These are phyloP conservation scores for Hydropotes inermis DNA, from an alignment of 2,113 vertebrate genomes.

Conservation along the genomic window DNA sequence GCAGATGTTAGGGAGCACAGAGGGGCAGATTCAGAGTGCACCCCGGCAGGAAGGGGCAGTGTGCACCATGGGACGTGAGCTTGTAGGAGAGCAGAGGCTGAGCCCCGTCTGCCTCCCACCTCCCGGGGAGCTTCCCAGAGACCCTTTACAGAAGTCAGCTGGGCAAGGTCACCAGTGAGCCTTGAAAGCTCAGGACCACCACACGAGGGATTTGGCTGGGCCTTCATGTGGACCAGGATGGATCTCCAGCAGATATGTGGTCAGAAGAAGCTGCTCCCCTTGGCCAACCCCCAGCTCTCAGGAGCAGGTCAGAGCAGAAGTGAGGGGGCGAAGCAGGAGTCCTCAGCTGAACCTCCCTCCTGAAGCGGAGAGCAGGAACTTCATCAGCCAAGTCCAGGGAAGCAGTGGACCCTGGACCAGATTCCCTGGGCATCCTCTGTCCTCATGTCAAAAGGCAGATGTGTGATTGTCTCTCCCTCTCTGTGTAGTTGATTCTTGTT, in stretches of 20 bases:
- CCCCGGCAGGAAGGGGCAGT: background rate
- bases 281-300: background rate
- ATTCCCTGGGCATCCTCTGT: background rate
- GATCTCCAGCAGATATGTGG: background rate
- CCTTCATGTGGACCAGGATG: background rate
- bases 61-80: background rate
- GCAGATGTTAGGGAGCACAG: background rate
- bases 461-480: background rate
- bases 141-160: background rate
- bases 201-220: background rate
- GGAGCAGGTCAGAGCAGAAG: background rate
- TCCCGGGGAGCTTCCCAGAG: background rate
- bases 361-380: background rate
- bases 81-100: background rate
- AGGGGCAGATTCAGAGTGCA: background rate
- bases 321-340: background rate
- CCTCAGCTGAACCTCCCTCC: background rate
- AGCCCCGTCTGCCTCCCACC: background rate
- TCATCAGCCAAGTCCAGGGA: background rate
- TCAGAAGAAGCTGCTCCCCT: background rate
- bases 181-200: background rate
- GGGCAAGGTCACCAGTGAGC: background rate
- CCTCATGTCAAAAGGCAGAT: background rate
- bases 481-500: background rate
- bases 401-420: background rate